phyloP scores from a whole-genome alignment of 2,113 vertebrate species.

The Mormoops blainvillei region DNA sequence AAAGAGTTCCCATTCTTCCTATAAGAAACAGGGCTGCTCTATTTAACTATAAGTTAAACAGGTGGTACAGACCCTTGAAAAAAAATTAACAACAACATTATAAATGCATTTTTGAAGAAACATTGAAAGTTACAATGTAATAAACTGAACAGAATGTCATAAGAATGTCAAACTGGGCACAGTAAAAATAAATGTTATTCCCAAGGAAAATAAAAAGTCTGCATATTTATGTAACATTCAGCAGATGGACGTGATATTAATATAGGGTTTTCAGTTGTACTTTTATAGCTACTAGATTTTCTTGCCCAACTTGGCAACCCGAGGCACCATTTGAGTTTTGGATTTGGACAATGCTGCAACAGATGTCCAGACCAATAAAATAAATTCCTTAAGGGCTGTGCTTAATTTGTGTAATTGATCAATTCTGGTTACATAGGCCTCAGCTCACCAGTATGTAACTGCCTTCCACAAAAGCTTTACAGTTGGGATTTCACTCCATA shows the following conservation, averaged over 20 bases:
- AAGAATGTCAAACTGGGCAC: constrained; percentile 89
- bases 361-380: constrained; percentile 99
- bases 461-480: constrained; percentile 95
- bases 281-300: constrained; percentile 95
- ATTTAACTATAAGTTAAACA: constrained; percentile 80
- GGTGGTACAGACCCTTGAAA: constrained; percentile 82
- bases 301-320: constrained; percentile 93
- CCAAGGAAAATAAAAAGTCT: constrained; percentile 88
- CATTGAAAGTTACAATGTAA: constrained; percentile 85
- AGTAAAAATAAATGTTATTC: constrained; percentile 89
- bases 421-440: constrained; percentile 92
- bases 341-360: constrained; percentile 99
- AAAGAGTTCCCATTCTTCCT: constrained; percentile 66
- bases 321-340: constrained; percentile 97
- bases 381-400: constrained; percentile 96
- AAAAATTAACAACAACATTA: constrained; percentile 85
- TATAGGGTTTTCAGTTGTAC: constrained; percentile 96
- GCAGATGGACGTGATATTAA: constrained; percentile 98
- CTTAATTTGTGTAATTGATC: constrained; percentile 99
- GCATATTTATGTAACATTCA: constrained; percentile 90
- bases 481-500: constrained; percentile 94
- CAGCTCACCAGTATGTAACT: constrained; percentile 92
- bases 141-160: constrained; percentile 86
- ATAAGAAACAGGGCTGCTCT: constrained; percentile 57
- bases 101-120: constrained; percentile 86